phyloP scores from a whole-genome alignment of 2,888 invertebrate genomes.

The Eupithecia centaureata region DNA sequence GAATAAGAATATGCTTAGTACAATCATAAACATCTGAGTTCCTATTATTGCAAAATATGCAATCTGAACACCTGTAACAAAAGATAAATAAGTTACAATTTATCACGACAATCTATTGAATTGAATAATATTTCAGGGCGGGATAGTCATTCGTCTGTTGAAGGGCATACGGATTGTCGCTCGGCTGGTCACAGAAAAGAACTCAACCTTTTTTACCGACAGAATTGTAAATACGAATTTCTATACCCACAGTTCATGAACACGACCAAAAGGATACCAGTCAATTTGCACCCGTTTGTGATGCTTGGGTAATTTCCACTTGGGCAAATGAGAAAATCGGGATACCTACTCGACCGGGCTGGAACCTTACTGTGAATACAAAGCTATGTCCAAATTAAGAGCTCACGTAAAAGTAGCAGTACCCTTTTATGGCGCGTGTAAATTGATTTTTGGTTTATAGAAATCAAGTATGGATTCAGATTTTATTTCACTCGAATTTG shows the following conservation, averaged over 20 bases:
- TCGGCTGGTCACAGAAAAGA: constrained; percentile 36
- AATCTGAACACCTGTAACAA: constrained; percentile 91
- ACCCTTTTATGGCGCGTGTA: not conserved
- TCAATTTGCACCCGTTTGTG: constrained; percentile 30
- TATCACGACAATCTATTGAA: constrained; percentile 36
- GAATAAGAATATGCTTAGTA: constrained; percentile 88
- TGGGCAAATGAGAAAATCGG: constrained; percentile 19
- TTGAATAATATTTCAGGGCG: constrained; percentile 38
- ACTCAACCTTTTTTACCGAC: constrained; percentile 27
- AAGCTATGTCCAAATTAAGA: constrained; percentile 1
- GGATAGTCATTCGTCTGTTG: constrained; percentile 36
- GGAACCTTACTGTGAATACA: constrained; percentile 1
- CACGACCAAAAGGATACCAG: constrained; percentile 32
- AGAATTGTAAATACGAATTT: constrained; percentile 40
- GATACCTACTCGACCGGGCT: constrained; percentile 2
- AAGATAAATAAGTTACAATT: constrained; percentile 35
- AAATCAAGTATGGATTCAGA: not conserved
- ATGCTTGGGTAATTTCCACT: constrained; percentile 27
- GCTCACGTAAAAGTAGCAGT: not conserved
- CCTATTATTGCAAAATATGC: constrained; percentile 91
- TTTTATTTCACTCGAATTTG: not conserved
- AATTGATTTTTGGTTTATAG: not conserved
- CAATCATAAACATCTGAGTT: constrained; percentile 90
- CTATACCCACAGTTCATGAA: constrained; percentile 30
- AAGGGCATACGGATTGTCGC: constrained; percentile 44